Base-by-base conservation (phyloP, 92 coral and sea anemone genomes). In the Siderastrea radians region DNA sequence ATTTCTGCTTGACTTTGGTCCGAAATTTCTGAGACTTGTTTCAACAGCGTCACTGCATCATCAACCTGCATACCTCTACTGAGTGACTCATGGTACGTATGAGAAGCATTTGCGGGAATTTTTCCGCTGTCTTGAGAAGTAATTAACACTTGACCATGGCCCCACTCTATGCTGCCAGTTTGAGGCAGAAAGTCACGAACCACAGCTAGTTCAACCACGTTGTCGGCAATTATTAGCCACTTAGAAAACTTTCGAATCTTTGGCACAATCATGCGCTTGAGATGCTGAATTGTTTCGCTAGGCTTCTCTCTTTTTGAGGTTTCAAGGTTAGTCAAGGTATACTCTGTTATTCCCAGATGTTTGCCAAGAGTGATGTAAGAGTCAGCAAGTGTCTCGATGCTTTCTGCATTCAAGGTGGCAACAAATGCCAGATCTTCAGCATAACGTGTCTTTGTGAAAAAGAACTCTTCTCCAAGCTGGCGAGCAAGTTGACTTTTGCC, bases 151-250 rank as follows among this genome's bases (percentile, higher is more conserved):
- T n/a, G n/a, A n/a, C n/a, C n/a, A n/a, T n/a, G n/a, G n/a, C n/a
- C n/a, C 75, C 59, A 50, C 57, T 75, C 81, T 72, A 13, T 72
- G 14, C 83, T 69, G 66, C 79, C 57, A 10, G 76, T 49, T 2
- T 81, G 68, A 10, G 91, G 91, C 14, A 80, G 44, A 45, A 52
- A 80, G 43, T 49, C 74, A 65, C 75, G 73, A 26, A 80, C 59
- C 65, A 5, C 10, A 14, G 17, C 52, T 13, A 80, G 7, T 57
- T 80, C 77, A 5, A 0, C 65, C 7, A 81, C 87, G 62, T 88
- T 88, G 66, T 88, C 91, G 54, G 74, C 87, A 47, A 88, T 88
- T 71, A 88, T 48, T 13, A 88, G 77, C 91, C 91, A 88, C 6
- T 26, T 63, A 1, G 61, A 72, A 58, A 60, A 86, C 51, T 2